A percentile compares a stretch with the other conserved stretches of the same genome.
phyloP scores from a whole-genome alignment of 2,888 invertebrate species.

The Oxyteleia sp. region DNA sequence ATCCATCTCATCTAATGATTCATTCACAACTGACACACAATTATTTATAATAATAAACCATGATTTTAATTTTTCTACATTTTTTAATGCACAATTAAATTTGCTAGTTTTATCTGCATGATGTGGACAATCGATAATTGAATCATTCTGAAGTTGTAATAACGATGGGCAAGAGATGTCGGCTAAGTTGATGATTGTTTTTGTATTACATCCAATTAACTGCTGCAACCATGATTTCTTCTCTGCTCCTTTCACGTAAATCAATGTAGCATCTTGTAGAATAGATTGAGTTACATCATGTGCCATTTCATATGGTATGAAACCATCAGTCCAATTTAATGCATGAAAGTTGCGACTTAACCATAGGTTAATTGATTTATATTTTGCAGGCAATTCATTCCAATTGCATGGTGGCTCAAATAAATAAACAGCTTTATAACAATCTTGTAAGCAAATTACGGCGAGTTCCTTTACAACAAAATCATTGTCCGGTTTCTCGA shows the following conservation, averaged over 20 bases:
- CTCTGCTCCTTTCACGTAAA: slow-evolving; percentile 29
- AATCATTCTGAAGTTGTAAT: too few species aligned
- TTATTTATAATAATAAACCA: too few species aligned
- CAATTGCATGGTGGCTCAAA: slow-evolving; percentile 21
- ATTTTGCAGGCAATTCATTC: slow-evolving; percentile 20
- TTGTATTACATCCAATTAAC: too few species aligned
- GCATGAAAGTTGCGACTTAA: slow-evolving; percentile 16
- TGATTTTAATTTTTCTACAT: too few species aligned
- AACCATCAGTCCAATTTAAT: slow-evolving; percentile 21
- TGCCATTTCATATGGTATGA: slow-evolving; percentile 2
- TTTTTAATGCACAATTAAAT: too few species aligned
- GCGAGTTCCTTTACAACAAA: slow-evolving; percentile 25
- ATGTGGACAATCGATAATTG: too few species aligned
- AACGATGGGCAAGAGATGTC: too few species aligned
- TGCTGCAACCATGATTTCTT: slow-evolving; percentile 37
- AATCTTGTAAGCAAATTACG: slow-evolving; percentile 7
- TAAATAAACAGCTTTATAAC: not conserved
- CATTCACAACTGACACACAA: too few species aligned
- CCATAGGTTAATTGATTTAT: slow-evolving; percentile 13
- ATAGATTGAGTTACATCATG: not conserved
- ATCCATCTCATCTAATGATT: too few species aligned
- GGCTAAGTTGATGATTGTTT: too few species aligned
- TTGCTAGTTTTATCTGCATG: too few species aligned
- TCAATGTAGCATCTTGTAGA: slow-evolving; percentile 8
- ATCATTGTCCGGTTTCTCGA: slow-evolving; percentile 4